A percentile compares a stretch with the other conserved stretches of the same genome.
Evolutionary conservation across 2,888 invertebrate species (phyloP).

Genomic region (Mactromeris polynyma): DNA sequence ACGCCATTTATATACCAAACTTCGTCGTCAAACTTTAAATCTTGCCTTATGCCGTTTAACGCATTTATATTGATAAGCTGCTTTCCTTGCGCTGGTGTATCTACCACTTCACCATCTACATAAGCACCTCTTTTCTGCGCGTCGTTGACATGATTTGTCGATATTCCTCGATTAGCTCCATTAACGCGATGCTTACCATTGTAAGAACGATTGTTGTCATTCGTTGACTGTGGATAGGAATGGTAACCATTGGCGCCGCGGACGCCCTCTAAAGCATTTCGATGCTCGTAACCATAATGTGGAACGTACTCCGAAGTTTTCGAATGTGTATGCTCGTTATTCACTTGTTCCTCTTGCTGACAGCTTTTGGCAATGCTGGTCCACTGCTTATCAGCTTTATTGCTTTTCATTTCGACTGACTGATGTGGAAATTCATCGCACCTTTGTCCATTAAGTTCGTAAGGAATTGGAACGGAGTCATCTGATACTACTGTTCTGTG

Average conservation of each 20-base stretch:
- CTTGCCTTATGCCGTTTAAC: neutral
- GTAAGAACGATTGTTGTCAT: neutral
- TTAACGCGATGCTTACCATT: neutral
- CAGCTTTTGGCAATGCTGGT: neutral
- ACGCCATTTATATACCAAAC: constrained; percentile 63
- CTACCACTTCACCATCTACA: neutral
- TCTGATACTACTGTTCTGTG: neutral
- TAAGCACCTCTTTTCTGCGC: neutral
- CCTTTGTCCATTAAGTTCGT: neutral
- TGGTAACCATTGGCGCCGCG: neutral
- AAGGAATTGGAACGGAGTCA: neutral
- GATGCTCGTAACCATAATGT: neutral
- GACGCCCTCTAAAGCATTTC: neutral
- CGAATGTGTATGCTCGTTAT: neutral
- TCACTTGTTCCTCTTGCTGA: neutral
- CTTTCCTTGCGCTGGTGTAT: neutral
- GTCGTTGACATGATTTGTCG: neutral
- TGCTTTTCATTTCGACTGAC: neutral
- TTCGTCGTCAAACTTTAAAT: constrained; percentile 51
- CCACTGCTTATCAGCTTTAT: neutral
- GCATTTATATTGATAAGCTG: neutral
- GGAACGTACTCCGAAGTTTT: neutral
- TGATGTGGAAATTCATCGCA: neutral
- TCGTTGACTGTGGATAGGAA: neutral
- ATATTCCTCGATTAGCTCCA: neutral